Base-by-base conservation (phyloP, 2,888 invertebrate genomes). In the Cephus nigrinus region DNA sequence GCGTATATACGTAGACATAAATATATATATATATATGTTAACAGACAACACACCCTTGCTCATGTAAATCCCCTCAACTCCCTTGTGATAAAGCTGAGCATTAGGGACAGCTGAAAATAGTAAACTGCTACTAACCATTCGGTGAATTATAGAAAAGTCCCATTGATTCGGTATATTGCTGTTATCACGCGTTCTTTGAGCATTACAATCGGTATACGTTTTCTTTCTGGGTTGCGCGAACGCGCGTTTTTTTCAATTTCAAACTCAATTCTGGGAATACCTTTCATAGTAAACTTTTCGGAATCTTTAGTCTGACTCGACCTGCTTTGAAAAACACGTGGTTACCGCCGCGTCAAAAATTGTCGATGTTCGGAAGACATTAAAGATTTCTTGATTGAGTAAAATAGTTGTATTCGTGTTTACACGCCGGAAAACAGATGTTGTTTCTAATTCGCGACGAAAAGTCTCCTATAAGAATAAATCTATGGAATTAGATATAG, bases 61-160 rank as follows among this genome's bases (percentile, higher is more conserved):
- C 55, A 55, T 55, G 23, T 55, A 55, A 55, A 23, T 23, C 15
- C 9, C 55, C 23, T 23, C 15, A 55, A 55, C 55, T 55, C 55
- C 55, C 55, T 71, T 33, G 71, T 33, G 71, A 71, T 71, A 31
- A 71, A 32, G 31, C 5, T 33, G 31, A 71, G 12, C 11, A 31
- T 71, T 33, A 15, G 71, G 71, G 31, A 71, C 71, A 71, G 32
- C 71, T 71, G 31, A 31, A 71, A 71, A 31, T 71, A 15, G 31
- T 71, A 71, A 31, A 71, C 3, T 31, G 71, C 71, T 71, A 71
- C 71, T 71, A 71, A 71, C 31, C 71, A 33, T 71, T 71, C 23
- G 55, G 9, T 55, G 55, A 23, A 55, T 23, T 55, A 9, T 55
- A 23, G 55, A 55, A 55, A 55, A 55, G 55, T 55, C 23, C 23